A percentile compares a stretch with the other conserved stretches of the same genome.
These are phyloP conservation scores for Thera obeliscata DNA, from an alignment of 2,888 invertebrate genomes.

Conservation along the genomic window DNA sequence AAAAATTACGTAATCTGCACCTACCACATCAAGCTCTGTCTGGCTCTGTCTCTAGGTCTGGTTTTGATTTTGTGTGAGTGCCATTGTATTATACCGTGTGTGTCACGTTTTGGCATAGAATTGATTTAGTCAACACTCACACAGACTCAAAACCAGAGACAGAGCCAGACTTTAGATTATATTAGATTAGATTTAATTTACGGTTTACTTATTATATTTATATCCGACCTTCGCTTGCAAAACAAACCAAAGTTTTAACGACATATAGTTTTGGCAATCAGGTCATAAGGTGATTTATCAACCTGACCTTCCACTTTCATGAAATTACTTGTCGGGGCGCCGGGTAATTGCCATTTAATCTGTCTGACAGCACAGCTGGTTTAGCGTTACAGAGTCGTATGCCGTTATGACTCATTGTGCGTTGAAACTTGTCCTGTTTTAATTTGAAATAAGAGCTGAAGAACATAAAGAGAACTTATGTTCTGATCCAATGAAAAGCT, in stretches of 20 bases:
- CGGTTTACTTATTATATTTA: background rate
- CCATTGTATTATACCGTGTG: no score
- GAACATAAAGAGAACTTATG: background rate
- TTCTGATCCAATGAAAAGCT: no score
- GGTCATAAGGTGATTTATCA: conserved; percentile 13
- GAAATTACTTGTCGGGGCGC: conserved; percentile 26
- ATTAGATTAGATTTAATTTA: no score
- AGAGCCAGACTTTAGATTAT: no score
- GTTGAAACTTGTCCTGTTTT: background rate
- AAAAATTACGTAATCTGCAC: background rate
- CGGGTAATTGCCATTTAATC: conserved; percentile 28
- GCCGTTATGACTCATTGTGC: conserved; percentile 14
- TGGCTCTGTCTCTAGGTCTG: no score
- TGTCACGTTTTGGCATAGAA: no score
- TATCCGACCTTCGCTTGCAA: background rate
- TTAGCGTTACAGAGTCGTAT: conserved; percentile 1
- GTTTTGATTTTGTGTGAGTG: no score
- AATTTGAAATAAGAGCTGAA: background rate
- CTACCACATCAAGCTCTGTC: background rate
- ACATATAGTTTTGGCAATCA: conserved; percentile 14
- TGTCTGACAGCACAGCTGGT: conserved; percentile 24
- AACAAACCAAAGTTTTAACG: background rate
- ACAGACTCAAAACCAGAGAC: no score
- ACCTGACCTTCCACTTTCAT: conserved; percentile 15
- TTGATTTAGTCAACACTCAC: no score